These are phyloP conservation scores for Maconellicoccus hirsutus DNA, from an alignment of 1,140 invertebrate genomes.

Conservation along the genomic window DNA sequence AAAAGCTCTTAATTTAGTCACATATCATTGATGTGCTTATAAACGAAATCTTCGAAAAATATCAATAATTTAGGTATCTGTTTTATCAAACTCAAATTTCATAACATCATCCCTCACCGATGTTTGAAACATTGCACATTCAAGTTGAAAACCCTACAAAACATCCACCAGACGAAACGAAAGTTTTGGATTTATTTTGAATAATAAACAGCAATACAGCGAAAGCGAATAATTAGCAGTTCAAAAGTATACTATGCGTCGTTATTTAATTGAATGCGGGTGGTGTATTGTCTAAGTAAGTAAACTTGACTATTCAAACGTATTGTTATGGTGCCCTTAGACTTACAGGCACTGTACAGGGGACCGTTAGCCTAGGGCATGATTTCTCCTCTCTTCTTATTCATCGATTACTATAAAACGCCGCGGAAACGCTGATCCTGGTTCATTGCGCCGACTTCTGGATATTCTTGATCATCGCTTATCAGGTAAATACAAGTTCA, in stretches of 20 bases:
- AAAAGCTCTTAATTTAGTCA: no score
- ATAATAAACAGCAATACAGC: constrained; percentile 1
- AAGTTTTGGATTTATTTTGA: not conserved
- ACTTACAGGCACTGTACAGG: constrained; percentile 12
- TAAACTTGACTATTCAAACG: not conserved
- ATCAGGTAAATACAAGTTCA: constrained; percentile 1
- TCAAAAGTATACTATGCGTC: not conserved
- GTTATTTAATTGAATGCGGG: constrained; percentile 17
- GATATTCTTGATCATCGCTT: not conserved
- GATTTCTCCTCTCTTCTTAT: constrained; percentile 22
- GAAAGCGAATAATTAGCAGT: constrained; percentile 12
- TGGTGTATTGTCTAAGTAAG: constrained; percentile 19
- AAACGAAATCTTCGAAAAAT: no score
- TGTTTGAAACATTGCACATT: no score
- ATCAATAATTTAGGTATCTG: no score
- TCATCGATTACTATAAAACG: constrained; percentile 1
- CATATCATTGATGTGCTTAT: no score
- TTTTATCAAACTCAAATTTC: no score
- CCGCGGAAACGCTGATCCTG: not conserved
- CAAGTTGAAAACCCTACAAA: no score
- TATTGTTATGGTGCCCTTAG: not conserved
- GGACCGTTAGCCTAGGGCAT: constrained; percentile 19
- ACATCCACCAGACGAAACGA: not conserved
- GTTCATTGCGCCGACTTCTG: constrained; percentile 13
- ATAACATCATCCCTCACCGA: no score